Percentiles rank a stretch among this genome's conserved stretches.
Evolutionary conservation across 2,888 invertebrate species (phyloP).

Genomic region (Troides helena): DNA sequence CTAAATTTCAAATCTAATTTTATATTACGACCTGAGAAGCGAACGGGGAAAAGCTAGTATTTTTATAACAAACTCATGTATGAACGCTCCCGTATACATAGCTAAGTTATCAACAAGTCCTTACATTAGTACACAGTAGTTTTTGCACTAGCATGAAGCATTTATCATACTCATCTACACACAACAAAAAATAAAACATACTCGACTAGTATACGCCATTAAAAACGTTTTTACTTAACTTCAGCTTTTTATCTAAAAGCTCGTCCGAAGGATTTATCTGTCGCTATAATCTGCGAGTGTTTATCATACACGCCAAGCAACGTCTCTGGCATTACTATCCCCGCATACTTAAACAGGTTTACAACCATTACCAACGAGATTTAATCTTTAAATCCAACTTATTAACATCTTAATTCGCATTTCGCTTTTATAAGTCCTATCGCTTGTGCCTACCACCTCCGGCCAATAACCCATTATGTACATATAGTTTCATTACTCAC

Average conservation of each 20-base stretch:
- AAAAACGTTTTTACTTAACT: not conserved
- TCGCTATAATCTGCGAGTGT: constrained; percentile 8
- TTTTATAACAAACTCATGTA: too few species aligned
- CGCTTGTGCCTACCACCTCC: not conserved
- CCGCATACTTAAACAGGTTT: constrained; percentile 2
- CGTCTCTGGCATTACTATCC: constrained; percentile 20
- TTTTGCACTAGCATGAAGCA: too few species aligned
- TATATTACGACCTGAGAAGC: too few species aligned
- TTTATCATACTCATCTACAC: too few species aligned
- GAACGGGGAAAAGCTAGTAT: too few species aligned
- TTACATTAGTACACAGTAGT: too few species aligned
- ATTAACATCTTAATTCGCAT: constrained; percentile 4
- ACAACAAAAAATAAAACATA: too few species aligned
- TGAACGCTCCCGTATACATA: too few species aligned
- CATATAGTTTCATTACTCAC: constrained; percentile 11
- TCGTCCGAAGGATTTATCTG: constrained; percentile 6
- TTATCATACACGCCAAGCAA: constrained; percentile 2
- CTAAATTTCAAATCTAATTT: too few species aligned
- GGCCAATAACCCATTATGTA: constrained; percentile 25
- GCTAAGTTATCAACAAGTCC: too few species aligned
- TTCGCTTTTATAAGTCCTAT: not conserved
- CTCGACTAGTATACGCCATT: not conserved
- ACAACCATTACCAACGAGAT: constrained; percentile 5
- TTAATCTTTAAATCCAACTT: constrained; percentile 2
- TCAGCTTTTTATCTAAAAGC: not conserved